phyloP scores from a whole-genome alignment of 2,888 invertebrate genomes.

The Heliconius aoede region DNA sequence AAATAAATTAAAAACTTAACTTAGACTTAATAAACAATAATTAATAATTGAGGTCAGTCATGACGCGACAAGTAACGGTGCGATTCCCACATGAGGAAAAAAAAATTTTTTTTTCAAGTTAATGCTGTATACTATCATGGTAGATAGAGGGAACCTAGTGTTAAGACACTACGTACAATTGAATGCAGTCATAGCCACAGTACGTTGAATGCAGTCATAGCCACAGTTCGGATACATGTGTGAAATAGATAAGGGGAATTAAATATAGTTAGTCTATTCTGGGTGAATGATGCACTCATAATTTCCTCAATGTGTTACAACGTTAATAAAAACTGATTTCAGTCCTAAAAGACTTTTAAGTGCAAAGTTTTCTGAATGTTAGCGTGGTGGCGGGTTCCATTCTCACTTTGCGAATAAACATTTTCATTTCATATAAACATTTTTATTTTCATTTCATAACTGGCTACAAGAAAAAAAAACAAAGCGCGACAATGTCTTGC shows the following conservation, averaged over 20 bases:
- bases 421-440: background rate
- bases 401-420: background rate
- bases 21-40: too few relatives aligned
- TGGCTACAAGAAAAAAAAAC: background rate
- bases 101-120: too few relatives aligned
- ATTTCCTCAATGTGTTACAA: background rate
- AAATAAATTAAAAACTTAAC: background rate
- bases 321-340: background rate
- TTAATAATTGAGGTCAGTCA: too few relatives aligned
- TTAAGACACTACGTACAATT: background rate
- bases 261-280: background rate
- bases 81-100: too few relatives aligned
- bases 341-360: background rate
- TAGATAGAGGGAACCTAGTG: too few relatives aligned
- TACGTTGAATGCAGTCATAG: too few relatives aligned
- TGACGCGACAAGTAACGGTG: too few relatives aligned
- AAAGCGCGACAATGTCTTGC: background rate
- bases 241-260: background rate
- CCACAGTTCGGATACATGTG: background rate
- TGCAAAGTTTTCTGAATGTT: background rate
- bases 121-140: too few relatives aligned
- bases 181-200: too few relatives aligned
- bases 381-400: background rate
- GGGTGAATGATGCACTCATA: background rate
- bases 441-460: background rate